Conservation (phyloP, 1,140 invertebrate species). For the Temnothorax longispinosus region DNA sequence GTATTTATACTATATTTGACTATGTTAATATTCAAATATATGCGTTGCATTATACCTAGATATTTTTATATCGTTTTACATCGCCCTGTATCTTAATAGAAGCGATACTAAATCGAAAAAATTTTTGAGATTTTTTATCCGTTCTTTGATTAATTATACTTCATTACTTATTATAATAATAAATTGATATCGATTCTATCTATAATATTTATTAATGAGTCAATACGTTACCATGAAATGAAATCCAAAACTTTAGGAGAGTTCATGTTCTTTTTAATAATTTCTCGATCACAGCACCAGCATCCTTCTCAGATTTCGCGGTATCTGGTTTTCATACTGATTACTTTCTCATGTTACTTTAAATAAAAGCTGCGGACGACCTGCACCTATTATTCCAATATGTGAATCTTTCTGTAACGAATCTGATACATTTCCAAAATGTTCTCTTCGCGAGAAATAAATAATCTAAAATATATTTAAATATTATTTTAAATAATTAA, state of each 20-base stretch:
- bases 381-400: slow-evolving; percentile 9
- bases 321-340: slow-evolving; percentile 19
- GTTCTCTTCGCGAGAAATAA: neutral
- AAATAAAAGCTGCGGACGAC: neutral
- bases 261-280: neutral
- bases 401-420: neutral
- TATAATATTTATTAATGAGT: neutral
- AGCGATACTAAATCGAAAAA: neutral
- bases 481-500: neutral
- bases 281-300: slow-evolving; percentile 2
- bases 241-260: neutral
- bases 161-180: neutral
- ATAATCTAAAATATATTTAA: neutral
- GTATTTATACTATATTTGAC: neutral
- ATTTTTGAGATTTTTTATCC: neutral
- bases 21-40: neutral
- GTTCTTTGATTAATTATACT: neutral
- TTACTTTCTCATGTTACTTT: slow-evolving; percentile 36
- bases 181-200: neutral
- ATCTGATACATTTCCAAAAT: neutral
- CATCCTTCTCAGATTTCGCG: slow-evolving; percentile 4
- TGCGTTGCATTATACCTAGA: neutral
- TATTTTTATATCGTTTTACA: neutral
- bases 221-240: neutral
- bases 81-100: neutral